Conservation (phyloP, 1,140 invertebrate species). For the Drosophila erecta region DNA sequence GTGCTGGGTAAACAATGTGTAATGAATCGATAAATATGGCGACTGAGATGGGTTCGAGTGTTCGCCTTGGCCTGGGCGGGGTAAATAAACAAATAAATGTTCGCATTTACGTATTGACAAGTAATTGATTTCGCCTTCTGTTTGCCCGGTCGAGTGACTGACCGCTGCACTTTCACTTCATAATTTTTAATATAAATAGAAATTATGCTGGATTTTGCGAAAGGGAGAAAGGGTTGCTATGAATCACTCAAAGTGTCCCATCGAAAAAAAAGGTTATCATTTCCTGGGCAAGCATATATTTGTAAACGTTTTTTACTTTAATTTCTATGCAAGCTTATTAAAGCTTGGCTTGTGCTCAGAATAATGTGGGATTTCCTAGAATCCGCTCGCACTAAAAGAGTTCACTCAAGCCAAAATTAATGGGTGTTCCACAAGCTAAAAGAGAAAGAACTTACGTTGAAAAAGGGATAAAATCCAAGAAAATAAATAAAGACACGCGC, state of each 20-base stretch:
- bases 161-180: constrained; percentile 60
- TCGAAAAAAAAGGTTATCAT: no score
- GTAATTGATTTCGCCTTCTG: constrained; percentile 49
- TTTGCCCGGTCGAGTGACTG: constrained; percentile 31
- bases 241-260: constrained; percentile 12
- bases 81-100: constrained; percentile 46
- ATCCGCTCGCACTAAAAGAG: constrained; percentile 8
- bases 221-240: constrained; percentile 20
- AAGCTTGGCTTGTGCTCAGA: constrained; percentile 32
- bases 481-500: constrained; percentile 42
- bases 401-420: constrained; percentile 33
- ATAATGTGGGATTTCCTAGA: constrained; percentile 34
- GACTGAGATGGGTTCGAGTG: constrained; percentile 15
- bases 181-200: constrained; percentile 62
- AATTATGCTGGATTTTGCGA: constrained; percentile 17
- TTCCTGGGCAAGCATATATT: no score
- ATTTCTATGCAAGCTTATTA: no score
- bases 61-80: constrained; percentile 29
- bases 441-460: constrained; percentile 9
- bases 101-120: constrained; percentile 46
- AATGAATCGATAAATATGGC: constrained; percentile 41
- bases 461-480: constrained; percentile 15
- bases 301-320: no score
- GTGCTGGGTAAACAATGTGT: constrained; percentile 36
- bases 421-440: constrained; percentile 19